A percentile compares a stretch with the other conserved stretches of the same genome.
Evolutionary conservation across 2,113 vertebrate species (phyloP).

Genomic region (Myotis brandtii): DNA sequence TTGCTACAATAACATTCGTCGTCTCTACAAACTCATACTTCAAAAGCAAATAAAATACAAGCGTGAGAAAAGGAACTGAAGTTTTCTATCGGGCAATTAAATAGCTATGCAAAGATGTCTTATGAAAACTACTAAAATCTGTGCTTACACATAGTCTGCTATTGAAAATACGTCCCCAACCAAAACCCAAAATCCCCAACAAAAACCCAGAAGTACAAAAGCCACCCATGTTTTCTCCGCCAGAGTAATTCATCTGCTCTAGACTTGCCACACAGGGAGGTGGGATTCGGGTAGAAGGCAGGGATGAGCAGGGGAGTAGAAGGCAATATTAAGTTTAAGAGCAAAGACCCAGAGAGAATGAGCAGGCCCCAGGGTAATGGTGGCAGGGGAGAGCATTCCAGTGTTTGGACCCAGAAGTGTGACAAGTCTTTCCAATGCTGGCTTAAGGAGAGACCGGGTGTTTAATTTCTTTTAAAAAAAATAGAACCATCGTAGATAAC

Average conservation of each 20-base stretch:
- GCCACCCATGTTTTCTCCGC: conserved; percentile 56
- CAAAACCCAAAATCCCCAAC: neutral
- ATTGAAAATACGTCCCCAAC: conserved; percentile 51
- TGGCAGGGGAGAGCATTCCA: conserved; percentile 58
- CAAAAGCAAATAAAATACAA: conserved; percentile 80
- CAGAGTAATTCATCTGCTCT: conserved; percentile 60
- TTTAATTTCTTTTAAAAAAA: neutral
- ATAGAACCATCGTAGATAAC: neutral
- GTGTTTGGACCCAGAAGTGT: conserved; percentile 62
- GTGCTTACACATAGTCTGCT: conserved; percentile 61
- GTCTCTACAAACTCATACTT: conserved; percentile 81
- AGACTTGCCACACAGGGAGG: neutral
- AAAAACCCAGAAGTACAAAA: conserved; percentile 77
- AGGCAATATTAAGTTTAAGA: neutral
- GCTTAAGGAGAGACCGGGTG: conserved; percentile 55
- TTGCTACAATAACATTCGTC: conserved; percentile 76
- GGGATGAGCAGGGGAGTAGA: accelerated
- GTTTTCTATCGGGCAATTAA: conserved; percentile 79
- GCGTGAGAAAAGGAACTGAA: conserved; percentile 70
- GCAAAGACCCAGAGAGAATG: neutral
- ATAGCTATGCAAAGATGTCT: conserved; percentile 79
- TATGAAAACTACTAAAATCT: conserved; percentile 49
- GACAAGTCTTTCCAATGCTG: conserved; percentile 17
- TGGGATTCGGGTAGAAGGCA: neutral
- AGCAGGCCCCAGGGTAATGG: neutral